Percentiles rank a stretch among this genome's conserved stretches.
These are phyloP conservation scores for Pseudopleuronectes americanus DNA, from an alignment of 2,797 vertebrate genomes.

Conservation along the genomic window DNA sequence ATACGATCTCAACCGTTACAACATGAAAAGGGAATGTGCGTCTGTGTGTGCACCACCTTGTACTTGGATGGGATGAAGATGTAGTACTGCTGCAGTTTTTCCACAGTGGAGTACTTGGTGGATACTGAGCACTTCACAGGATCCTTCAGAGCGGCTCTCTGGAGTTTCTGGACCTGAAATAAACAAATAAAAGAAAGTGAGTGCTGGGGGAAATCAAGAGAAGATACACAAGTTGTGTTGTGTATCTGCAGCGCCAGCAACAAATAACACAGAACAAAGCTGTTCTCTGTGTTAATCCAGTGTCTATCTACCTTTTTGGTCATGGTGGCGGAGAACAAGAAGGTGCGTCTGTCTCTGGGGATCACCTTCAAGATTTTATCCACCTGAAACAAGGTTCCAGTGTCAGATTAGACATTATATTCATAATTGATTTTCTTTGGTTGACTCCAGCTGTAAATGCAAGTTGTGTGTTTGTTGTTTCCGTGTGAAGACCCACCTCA, in stretches of 20 bases:
- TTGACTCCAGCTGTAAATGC: too few relatives aligned
- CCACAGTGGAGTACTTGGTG: conserved; percentile 96
- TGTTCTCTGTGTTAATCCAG: too few relatives aligned
- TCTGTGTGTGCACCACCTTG: conserved; percentile 84
- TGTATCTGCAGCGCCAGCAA: background rate
- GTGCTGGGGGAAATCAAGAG: rapidly evolving
- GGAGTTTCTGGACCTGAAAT: conserved; percentile 95
- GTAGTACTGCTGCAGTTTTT: conserved; percentile 97
- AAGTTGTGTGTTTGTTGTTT: too few relatives aligned
- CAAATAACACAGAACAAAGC: background rate
- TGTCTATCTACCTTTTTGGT: conserved; percentile 91
- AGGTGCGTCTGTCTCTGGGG: conserved; percentile 94
- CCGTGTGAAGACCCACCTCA: conserved; percentile 82
- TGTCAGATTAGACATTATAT: too few relatives aligned
- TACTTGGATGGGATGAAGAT: conserved; percentile 97
- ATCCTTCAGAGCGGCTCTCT: conserved; percentile 95
- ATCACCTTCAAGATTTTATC: conserved; percentile 98
- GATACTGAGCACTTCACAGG: conserved; percentile 96
- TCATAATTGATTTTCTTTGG: too few relatives aligned
- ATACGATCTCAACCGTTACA: background rate
- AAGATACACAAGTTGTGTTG: background rate
- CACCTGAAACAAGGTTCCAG: conserved; percentile 82
- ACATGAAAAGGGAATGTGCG: background rate
- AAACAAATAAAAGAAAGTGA: background rate
- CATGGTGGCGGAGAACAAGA: conserved; percentile 98